Conservation (phyloP, 2,888 invertebrate genomes). For the Microctonus hyperodae region DNA sequence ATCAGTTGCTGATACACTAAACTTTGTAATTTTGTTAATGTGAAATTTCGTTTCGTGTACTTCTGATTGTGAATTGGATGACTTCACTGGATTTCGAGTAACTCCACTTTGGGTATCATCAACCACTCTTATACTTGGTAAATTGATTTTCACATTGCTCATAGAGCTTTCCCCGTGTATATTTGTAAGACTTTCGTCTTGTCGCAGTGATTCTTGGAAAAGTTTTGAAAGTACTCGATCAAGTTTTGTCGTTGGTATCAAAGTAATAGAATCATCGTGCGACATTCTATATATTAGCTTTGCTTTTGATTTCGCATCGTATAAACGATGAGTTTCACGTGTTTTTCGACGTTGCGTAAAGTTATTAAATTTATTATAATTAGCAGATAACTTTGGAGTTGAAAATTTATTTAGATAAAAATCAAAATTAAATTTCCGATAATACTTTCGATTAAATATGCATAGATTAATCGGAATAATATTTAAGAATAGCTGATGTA, state of each 20-base stretch:
- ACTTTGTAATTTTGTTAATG: no score
- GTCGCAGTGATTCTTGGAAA: not conserved
- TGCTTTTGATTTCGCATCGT: not conserved
- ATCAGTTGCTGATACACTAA: not conserved
- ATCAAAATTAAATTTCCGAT: not conserved
- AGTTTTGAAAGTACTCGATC: not conserved
- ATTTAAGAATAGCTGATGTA: not conserved
- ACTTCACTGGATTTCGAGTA: not conserved
- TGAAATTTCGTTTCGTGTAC: no score
- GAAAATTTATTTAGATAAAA: not conserved
- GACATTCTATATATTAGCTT: not conserved
- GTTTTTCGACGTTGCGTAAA: not conserved
- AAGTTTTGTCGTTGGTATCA: not conserved
- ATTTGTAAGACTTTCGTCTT: not conserved
- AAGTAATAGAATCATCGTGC: not conserved
- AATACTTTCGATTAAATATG: not conserved
- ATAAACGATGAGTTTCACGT: constrained; percentile 5
- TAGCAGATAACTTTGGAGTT: constrained; percentile 2
- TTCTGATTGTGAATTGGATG: not conserved
- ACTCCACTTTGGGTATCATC: not conserved
- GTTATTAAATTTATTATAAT: not conserved
- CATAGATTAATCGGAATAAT: constrained; percentile 7
- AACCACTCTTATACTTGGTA: not conserved
- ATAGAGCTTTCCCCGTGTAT: not conserved
- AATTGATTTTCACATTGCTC: constrained; percentile 6